Evolutionary conservation across 2,113 vertebrate species (phyloP).

Genomic region (Brachypteracias leptosomus): DNA sequence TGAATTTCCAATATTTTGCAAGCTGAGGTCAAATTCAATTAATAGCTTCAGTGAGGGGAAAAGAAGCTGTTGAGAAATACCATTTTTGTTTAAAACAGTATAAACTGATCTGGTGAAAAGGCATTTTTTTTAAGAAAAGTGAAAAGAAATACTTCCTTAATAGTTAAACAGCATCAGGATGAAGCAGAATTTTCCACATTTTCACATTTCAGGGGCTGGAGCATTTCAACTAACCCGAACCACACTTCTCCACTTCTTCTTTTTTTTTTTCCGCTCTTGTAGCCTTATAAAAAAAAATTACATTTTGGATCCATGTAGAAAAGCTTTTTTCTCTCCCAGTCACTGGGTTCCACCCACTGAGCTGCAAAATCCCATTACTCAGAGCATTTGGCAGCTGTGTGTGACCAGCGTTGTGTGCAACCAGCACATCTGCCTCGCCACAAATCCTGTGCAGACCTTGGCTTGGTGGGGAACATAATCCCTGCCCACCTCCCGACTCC

Average conservation of each 20-base stretch:
- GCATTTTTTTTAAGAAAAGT: not conserved
- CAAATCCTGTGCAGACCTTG: not conserved
- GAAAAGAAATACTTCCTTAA: not conserved
- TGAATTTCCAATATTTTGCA: slow-evolving; percentile 5
- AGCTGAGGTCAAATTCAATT: slow-evolving; percentile 53
- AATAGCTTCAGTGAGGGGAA: slow-evolving; percentile 24
- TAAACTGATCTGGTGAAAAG: not conserved
- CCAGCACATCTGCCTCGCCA: not conserved
- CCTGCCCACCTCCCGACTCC: not conserved
- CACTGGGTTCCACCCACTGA: slow-evolving; percentile 50
- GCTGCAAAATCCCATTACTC: slow-evolving; percentile 51
- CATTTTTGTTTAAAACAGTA: not conserved
- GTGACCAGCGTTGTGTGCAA: not conserved
- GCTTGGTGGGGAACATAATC: not conserved
- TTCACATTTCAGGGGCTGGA: not conserved
- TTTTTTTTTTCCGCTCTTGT: not conserved
- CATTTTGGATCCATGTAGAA: slow-evolving; percentile 8
- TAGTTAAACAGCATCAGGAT: not conserved
- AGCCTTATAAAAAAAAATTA: not conserved
- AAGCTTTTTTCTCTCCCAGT: not conserved
- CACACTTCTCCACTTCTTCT: not conserved
- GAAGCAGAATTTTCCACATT: not conserved
- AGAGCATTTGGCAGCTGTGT: not conserved
- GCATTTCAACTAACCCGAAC: not conserved
- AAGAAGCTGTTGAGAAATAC: not conserved